These are phyloP conservation scores for Mola mola DNA, from an alignment of 2,113 vertebrate genomes.

Conservation along the genomic window DNA sequence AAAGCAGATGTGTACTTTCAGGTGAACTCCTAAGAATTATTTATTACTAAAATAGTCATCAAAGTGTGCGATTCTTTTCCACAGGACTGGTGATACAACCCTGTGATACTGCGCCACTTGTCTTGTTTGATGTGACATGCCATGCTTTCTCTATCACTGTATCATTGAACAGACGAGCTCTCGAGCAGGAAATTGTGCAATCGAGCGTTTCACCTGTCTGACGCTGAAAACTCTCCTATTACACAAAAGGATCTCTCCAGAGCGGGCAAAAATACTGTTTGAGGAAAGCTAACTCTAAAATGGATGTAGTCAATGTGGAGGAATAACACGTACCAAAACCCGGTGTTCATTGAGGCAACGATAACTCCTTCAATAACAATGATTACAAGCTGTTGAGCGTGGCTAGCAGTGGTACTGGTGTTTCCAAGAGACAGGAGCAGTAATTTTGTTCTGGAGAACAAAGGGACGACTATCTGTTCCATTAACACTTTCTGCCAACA, in stretches of 20 bases:
- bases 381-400: conserved; percentile 59
- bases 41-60: not conserved
- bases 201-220: conserved; percentile 57
- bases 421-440: conserved; percentile 41
- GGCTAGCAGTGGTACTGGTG: conserved; percentile 56
- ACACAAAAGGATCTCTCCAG: conserved; percentile 10
- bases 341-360: conserved; percentile 59
- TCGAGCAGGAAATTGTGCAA: conserved; percentile 74
- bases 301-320: conserved; percentile 44
- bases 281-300: conserved; percentile 60
- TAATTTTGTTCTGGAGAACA: conserved; percentile 54
- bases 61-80: too few relatives aligned
- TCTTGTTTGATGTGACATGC: conserved; percentile 49
- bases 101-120: conserved; percentile 36
- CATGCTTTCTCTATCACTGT: conserved; percentile 57
- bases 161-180: conserved; percentile 64
- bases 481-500: conserved; percentile 59
- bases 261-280: conserved; percentile 60
- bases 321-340: conserved; percentile 55
- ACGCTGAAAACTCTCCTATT: conserved; percentile 44
- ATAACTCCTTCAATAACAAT: conserved; percentile 67
- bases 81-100: too few relatives aligned
- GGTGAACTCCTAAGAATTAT: not conserved
- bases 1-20: not conserved
- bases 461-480: conserved; percentile 57